A percentile compares a stretch with the other conserved stretches of the same genome.
Evolutionary conservation across 2,888 invertebrate genomes (phyloP).

Genomic region (Colostygia pectinataria): DNA sequence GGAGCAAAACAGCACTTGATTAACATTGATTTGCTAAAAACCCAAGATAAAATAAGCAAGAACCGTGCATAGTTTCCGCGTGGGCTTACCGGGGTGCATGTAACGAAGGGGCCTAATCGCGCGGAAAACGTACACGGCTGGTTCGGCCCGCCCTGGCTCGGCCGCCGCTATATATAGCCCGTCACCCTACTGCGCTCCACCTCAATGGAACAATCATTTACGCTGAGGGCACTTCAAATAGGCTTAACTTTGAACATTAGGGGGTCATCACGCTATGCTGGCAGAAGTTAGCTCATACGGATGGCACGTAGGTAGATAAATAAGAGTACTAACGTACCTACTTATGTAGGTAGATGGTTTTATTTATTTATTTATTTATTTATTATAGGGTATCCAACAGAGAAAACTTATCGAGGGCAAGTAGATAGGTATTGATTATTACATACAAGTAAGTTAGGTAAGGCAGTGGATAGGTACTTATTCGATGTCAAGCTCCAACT

Average conservation of each 20-base stretch:
- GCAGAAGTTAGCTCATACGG: constrained; percentile 21
- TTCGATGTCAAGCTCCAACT: no score
- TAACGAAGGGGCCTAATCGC: constrained; percentile 49
- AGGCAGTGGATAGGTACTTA: no score
- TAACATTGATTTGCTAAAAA: background rate
- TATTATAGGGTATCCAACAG: no score
- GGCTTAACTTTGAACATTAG: constrained; percentile 39
- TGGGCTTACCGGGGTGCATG: constrained; percentile 39
- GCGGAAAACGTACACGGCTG: constrained; percentile 56
- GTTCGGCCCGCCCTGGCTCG: constrained; percentile 38
- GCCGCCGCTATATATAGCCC: constrained; percentile 46
- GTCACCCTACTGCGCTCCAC: constrained; percentile 30
- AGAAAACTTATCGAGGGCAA: no score
- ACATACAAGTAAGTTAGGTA: no score
- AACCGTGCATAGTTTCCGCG: constrained; percentile 28
- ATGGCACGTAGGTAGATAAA: constrained; percentile 16
- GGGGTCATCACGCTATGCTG: constrained; percentile 29
- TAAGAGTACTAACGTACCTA: background rate
- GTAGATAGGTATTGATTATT: no score
- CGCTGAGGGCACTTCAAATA: constrained; percentile 40
- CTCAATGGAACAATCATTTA: constrained; percentile 33
- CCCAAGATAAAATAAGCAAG: constrained; percentile 22
- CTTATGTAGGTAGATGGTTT: no score
- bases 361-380: no score
- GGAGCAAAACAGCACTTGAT: no score